Percentiles rank a stretch among this genome's conserved stretches.
Conservation (phyloP, 1,140 invertebrate genomes). For the Drosophila nebulosa region DNA sequence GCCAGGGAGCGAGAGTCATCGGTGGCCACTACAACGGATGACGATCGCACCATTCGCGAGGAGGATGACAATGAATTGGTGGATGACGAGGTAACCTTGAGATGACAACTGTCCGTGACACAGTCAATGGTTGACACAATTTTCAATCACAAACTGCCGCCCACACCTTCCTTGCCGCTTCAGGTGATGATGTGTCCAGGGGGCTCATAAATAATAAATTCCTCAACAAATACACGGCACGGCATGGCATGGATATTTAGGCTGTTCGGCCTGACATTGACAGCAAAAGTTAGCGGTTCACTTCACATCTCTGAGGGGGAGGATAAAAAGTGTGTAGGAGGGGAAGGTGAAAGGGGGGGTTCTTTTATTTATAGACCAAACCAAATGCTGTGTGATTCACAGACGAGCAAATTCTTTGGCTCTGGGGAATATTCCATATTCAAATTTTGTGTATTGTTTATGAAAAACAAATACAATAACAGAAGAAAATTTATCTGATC, state of each 20-base stretch:
- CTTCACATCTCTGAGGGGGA: conserved; percentile 21
- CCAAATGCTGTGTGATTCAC: conserved; percentile 48
- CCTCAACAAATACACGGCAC: conserved; percentile 41
- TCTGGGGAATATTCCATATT: conserved; percentile 32
- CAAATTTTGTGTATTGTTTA: conserved; percentile 13
- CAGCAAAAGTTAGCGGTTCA: conserved; percentile 43
- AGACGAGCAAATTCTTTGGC: conserved; percentile 40
- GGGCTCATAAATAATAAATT: conserved; percentile 41
- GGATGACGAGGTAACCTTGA: conserved; percentile 58
- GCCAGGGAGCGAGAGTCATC: conserved; percentile 82
- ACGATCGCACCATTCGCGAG: conserved; percentile 75
- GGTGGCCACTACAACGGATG: conserved; percentile 49
- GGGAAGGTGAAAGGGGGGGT: background rate
- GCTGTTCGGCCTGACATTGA: conserved; percentile 52
- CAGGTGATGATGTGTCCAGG: conserved; percentile 35
- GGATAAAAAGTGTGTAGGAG: background rate
- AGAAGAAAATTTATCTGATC: background rate
- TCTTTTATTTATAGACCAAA: conserved; percentile 46
- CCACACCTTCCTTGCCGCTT: background rate
- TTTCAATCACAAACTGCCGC: conserved; percentile 6
- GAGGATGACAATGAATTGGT: conserved; percentile 69
- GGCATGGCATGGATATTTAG: conserved; percentile 39
- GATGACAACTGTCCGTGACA: conserved; percentile 12
- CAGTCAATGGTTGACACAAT: conserved; percentile 32
- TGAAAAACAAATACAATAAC: conserved; percentile 15